Evolutionary conservation across 2,797 vertebrate genomes (phyloP).

Genomic region (Microctenopoma lineatum): DNA sequence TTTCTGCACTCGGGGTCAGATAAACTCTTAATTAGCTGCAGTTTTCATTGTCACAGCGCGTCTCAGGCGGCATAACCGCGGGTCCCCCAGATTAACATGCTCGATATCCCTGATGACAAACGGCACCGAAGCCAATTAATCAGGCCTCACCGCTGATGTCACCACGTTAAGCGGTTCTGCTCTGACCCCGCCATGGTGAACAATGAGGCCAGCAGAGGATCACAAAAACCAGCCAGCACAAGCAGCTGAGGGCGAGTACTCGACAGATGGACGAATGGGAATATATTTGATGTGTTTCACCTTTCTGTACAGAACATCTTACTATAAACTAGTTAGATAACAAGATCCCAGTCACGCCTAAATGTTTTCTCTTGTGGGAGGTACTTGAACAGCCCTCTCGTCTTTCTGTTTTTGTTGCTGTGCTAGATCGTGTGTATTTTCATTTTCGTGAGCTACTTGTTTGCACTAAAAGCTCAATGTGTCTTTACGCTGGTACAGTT

Average conservation of each 20-base stretch:
- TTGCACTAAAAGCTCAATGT: too few species aligned
- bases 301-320: not conserved
- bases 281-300: constrained; percentile 25
- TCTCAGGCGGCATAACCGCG: constrained; percentile 27
- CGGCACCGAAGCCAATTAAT: constrained; percentile 68
- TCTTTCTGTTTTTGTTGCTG: too few species aligned
- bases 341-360: too few species aligned
- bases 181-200: constrained; percentile 37
- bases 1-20: constrained; percentile 20
- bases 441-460: too few species aligned
- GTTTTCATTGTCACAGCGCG: constrained; percentile 21
- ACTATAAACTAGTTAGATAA: not conserved
- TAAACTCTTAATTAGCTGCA: constrained; percentile 6
- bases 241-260: constrained; percentile 35
- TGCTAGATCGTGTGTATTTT: too few species aligned
- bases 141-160: constrained; percentile 63
- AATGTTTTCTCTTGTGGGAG: too few species aligned
- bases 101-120: constrained; percentile 57
- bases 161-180: constrained; percentile 38
- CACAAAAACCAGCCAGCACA: constrained; percentile 53
- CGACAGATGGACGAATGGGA: constrained; percentile 63
- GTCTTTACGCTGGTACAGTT: too few species aligned
- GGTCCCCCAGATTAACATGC: constrained; percentile 42
- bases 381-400: too few species aligned
- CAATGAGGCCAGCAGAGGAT: constrained; percentile 54